These are phyloP conservation scores for Peromyscus eremicus DNA, from an alignment of 2,797 vertebrate species.

Conservation along the genomic window DNA sequence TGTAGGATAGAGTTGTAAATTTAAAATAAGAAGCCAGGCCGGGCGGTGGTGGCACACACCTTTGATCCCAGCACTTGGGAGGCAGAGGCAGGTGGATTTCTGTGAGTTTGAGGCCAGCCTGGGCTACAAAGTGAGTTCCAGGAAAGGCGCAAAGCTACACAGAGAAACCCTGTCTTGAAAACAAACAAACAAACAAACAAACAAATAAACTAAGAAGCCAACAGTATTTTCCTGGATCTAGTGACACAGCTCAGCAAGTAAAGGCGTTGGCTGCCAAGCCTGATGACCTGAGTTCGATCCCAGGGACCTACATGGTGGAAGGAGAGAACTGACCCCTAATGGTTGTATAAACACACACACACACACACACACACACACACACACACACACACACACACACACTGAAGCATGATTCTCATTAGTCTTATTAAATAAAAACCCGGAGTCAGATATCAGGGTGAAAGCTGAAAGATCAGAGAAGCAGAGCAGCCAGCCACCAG, in stretches of 20 bases:
- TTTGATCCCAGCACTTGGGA: too few species aligned
- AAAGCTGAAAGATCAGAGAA: background rate
- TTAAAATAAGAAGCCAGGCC: conserved; percentile 13
- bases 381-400: background rate
- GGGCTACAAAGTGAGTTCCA: too few species aligned
- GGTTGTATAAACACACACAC: background rate
- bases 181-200: too few species aligned
- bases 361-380: background rate
- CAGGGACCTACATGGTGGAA: background rate
- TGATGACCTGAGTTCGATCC: background rate
- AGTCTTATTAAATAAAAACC: too few species aligned
- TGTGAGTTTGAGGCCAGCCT: too few species aligned
- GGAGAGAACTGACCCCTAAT: background rate
- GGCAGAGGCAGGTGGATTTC: too few species aligned
- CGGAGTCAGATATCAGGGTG: too few species aligned
- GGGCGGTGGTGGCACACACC: too few species aligned
- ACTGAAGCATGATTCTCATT: background rate
- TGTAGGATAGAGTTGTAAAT: background rate
- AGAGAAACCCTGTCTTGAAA: too few species aligned
- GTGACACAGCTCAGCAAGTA: background rate
- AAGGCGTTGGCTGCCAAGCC: background rate
- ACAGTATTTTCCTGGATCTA: background rate
- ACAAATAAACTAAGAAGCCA: conserved; percentile 13
- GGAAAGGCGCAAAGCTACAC: too few species aligned
- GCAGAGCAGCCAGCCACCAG: too few species aligned